These are phyloP conservation scores for Galagoides demidoff DNA, from an alignment of 2,797 vertebrate species.

Conservation along the genomic window DNA sequence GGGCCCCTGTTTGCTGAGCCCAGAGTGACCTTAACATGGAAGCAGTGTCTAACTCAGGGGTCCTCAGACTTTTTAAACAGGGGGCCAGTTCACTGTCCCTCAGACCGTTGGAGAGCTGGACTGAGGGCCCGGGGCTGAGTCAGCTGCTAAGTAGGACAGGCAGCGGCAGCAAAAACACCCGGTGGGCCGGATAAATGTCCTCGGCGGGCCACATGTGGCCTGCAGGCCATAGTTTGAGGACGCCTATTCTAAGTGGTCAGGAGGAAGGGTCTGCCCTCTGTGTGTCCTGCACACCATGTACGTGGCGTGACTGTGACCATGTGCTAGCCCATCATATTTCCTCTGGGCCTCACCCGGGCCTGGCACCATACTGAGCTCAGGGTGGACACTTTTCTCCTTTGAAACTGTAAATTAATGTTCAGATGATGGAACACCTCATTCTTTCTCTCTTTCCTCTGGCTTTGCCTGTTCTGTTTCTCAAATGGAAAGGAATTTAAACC, in stretches of 20 bases:
- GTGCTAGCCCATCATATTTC: background rate
- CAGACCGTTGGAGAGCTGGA: too few species aligned
- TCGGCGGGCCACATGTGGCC: too few species aligned
- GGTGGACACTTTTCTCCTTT: background rate
- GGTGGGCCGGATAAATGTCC: too few species aligned
- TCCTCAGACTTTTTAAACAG: too few species aligned
- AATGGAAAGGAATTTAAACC: constrained; percentile 8
- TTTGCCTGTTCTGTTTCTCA: constrained; percentile 54
- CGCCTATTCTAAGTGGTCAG: background rate
- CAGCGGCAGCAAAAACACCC: too few species aligned
- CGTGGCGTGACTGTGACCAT: background rate
- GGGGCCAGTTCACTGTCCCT: too few species aligned
- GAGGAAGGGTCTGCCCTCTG: background rate
- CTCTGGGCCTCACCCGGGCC: background rate
- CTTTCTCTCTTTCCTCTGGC: background rate
- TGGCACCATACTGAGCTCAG: background rate
- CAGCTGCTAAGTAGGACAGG: too few species aligned
- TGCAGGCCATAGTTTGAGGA: too few species aligned
- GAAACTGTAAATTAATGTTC: background rate
- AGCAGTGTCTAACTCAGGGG: background rate
- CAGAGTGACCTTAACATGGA: background rate
- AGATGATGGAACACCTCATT: background rate
- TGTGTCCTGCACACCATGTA: background rate
- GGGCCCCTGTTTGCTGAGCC: background rate
- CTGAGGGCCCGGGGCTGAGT: too few species aligned